phyloP scores from a whole-genome alignment of 2,888 invertebrate genomes.

The Bombylius discolor region DNA sequence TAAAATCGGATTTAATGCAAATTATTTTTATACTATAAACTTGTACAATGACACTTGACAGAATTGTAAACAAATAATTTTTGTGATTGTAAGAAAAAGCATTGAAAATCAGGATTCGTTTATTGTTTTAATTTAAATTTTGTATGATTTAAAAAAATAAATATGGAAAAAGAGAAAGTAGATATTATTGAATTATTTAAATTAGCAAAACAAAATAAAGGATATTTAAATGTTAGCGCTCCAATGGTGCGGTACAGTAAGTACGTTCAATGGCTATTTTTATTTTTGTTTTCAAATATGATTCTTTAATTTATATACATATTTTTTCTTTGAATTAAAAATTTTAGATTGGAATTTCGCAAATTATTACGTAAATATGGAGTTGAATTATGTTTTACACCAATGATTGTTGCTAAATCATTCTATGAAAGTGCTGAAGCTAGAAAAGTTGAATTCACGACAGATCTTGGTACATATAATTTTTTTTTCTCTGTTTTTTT shows the following conservation, averaged over 20 bases:
- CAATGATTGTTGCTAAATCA: constrained; percentile 93
- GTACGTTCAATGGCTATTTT: constrained; percentile 34
- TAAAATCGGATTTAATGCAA: too few relatives aligned
- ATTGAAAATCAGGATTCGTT: too few relatives aligned
- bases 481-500: not conserved
- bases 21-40: too few relatives aligned
- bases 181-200: constrained; percentile 54
- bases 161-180: constrained; percentile 15
- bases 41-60: too few relatives aligned
- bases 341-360: constrained; percentile 53
- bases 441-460: constrained; percentile 67
- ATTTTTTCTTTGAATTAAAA: not conserved
- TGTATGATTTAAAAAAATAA: too few relatives aligned
- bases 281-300: not conserved
- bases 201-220: constrained; percentile 38
- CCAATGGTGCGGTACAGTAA: constrained; percentile 95
- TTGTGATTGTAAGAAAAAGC: too few relatives aligned
- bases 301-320: not conserved
- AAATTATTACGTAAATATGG: constrained; percentile 62
- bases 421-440: constrained; percentile 83
- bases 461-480: constrained; percentile 38
- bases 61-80: too few relatives aligned
- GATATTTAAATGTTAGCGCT: constrained; percentile 67
- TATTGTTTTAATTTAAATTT: too few relatives aligned
- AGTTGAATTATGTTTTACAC: constrained; percentile 84